Percentiles rank a stretch among this genome's conserved stretches.
Evolutionary conservation across 1,140 invertebrate species (phyloP).

Genomic region (Tetramorium alpestre): DNA sequence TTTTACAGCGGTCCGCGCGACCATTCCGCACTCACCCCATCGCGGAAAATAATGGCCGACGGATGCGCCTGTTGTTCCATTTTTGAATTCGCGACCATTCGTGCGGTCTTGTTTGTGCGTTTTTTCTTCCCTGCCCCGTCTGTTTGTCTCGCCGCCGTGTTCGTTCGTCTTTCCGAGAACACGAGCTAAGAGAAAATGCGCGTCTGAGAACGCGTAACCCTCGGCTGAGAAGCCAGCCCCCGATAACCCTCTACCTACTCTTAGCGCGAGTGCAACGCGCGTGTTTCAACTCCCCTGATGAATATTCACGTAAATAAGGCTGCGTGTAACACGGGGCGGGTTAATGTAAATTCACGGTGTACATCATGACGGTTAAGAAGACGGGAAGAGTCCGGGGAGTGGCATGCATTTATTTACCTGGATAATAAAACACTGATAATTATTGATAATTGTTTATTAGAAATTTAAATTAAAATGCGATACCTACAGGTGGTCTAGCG

Average conservation of each 20-base stretch:
- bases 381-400: not conserved
- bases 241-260: conserved; percentile 31
- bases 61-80: conserved; percentile 76
- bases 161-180: conserved; percentile 25
- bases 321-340: conserved; percentile 59
- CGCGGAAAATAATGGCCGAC: conserved; percentile 73
- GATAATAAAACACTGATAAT: conserved; percentile 57
- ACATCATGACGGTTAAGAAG: conserved; percentile 33
- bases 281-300: conserved; percentile 66
- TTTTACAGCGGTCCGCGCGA: conserved; percentile 53
- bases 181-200: conserved; percentile 4
- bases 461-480: not conserved
- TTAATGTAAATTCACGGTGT: conserved; percentile 67
- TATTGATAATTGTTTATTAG: conserved; percentile 15
- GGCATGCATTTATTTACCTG: conserved; percentile 37
- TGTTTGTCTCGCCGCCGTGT: not conserved
- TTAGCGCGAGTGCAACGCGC: conserved; percentile 34
- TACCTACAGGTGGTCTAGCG: not conserved
- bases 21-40: conserved; percentile 64
- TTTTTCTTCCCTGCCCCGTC: conserved; percentile 12
- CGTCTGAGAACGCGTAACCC: conserved; percentile 22
- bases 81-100: conserved; percentile 74
- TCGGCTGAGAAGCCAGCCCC: conserved; percentile 9
- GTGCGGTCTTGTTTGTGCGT: conserved; percentile 68
- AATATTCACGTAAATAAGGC: conserved; percentile 74